Base-by-base conservation (phyloP, 1,140 invertebrate species). In the Platorchestia sp. region DNA sequence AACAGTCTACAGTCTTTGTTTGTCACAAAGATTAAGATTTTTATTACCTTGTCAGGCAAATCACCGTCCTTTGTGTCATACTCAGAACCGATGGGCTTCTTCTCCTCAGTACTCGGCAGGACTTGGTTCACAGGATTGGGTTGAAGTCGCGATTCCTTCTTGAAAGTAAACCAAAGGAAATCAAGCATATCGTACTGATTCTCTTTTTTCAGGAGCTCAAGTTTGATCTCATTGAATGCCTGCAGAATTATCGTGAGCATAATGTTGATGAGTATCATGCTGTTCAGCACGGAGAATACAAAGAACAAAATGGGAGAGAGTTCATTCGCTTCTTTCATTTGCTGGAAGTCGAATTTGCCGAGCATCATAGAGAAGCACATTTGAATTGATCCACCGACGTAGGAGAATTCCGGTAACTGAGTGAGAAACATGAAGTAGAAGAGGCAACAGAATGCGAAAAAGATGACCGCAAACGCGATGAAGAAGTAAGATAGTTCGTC, bases 231-330 rank as follows among this genome's bases (percentile, higher is more conserved):
- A 95, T 97, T 96, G 96, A 98, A 98, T 1, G 97, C 97, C 95
- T 97, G 97, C 87, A 97, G 97, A 53, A 98, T 97, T 95, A 98
- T 97, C 5, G 97, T 97, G 27, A 98, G 96, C 96, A 98, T 97
- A 96, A 98, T 97, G 96, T 98, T 98, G 95, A 98, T 97, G 40
- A 98, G 97, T 59, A 98, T 97, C 95, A 97, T 97, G 27, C 97
- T 97, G 75, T 97, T 97, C 10, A 97, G 96, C 0, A 98, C 95
- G 75, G 97, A 97, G 96, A 97, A 98, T 41, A 97, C 95, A 96
- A 98, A 97, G 96, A 98, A 97, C 43, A 97, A 97, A 10, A 97
- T 59, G 53, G 97, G 97, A 0, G 97, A 96, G 7, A 97, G 95
- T 14, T 97, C 97, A 44, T 96, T 96, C 3, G 97, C 97, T 51